phyloP scores from a whole-genome alignment of 1,140 invertebrate genomes.

The Ostrea denselamellosa region DNA sequence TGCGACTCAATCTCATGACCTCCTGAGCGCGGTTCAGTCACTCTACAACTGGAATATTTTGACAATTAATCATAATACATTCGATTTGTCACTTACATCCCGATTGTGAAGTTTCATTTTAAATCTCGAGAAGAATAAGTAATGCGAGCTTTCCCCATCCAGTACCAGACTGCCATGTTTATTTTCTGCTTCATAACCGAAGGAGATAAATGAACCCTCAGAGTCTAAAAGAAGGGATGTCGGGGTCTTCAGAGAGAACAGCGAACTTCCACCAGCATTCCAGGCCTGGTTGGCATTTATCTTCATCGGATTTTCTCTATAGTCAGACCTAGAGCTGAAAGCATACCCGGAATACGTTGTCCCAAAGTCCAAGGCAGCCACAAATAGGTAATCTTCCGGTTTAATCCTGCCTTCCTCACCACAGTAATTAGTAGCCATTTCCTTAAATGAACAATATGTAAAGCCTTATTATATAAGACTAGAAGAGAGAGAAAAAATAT shows the following conservation, averaged over 20 bases:
- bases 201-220: conserved; percentile 81
- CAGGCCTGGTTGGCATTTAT: conserved; percentile 83
- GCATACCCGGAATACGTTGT: conserved; percentile 83
- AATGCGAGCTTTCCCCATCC: conserved; percentile 78
- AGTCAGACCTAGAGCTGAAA: conserved; percentile 80
- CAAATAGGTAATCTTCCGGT: conserved; percentile 65
- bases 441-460: not conserved
- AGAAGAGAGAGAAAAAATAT: too few species aligned
- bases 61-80: too few species aligned
- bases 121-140: conserved; percentile 83
- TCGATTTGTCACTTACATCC: not conserved
- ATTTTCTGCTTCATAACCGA: conserved; percentile 81
- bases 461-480: too few species aligned
- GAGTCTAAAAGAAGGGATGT: conserved; percentile 81
- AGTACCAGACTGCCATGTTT: conserved; percentile 80
- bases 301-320: conserved; percentile 71
- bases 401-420: too few species aligned
- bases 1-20: too few species aligned
- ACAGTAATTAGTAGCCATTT: too few species aligned
- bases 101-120: conserved; percentile 79
- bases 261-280: conserved; percentile 80
- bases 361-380: conserved; percentile 83
- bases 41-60: too few species aligned
- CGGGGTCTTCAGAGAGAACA: conserved; percentile 82
- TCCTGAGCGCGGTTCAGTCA: too few species aligned